Conservation (phyloP, 2,113 vertebrate genomes). For the Engystomops pustulosus region DNA sequence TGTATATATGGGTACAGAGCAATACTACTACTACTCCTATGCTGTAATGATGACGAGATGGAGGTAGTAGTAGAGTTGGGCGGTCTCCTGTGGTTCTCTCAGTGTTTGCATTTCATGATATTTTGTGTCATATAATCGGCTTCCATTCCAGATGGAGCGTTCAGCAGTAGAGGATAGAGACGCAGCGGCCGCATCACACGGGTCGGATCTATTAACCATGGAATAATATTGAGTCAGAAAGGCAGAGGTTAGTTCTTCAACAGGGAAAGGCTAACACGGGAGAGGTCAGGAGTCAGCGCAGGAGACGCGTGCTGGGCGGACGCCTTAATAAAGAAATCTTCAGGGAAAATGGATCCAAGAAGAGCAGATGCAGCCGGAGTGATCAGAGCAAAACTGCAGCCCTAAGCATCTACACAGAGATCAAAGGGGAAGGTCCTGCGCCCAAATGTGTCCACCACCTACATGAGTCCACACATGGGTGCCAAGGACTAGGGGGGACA, state of each 20-base stretch:
- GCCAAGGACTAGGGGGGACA: not conserved
- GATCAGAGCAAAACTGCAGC: not conserved
- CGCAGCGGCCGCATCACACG: slow-evolving; percentile 71
- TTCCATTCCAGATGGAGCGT: slow-evolving; percentile 78
- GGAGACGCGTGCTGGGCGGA: slow-evolving; percentile 62
- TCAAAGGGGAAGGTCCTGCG: no score
- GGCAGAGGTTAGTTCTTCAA: slow-evolving; percentile 67
- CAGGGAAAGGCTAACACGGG: slow-evolving; percentile 66
- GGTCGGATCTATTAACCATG: slow-evolving; percentile 74
- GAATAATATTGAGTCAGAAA: slow-evolving; percentile 74
- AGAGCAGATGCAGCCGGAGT: not conserved
- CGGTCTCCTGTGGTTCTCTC: slow-evolving; percentile 73
- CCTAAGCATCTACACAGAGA: not conserved
- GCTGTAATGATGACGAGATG: slow-evolving; percentile 73
- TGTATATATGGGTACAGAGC: no score
- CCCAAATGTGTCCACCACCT: no score
- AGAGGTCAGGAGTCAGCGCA: slow-evolving; percentile 69
- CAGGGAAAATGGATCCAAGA: slow-evolving; percentile 60
- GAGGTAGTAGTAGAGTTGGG: slow-evolving; percentile 65
- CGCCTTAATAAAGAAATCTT: slow-evolving; percentile 69
- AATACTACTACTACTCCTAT: no score
- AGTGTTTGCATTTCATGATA: slow-evolving; percentile 80
- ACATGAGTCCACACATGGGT: no score
- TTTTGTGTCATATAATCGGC: slow-evolving; percentile 76
- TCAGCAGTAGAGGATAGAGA: slow-evolving; percentile 73